These are phyloP conservation scores for Melanotaenia boesemani DNA, from an alignment of 2,797 vertebrate species.

Conservation along the genomic window DNA sequence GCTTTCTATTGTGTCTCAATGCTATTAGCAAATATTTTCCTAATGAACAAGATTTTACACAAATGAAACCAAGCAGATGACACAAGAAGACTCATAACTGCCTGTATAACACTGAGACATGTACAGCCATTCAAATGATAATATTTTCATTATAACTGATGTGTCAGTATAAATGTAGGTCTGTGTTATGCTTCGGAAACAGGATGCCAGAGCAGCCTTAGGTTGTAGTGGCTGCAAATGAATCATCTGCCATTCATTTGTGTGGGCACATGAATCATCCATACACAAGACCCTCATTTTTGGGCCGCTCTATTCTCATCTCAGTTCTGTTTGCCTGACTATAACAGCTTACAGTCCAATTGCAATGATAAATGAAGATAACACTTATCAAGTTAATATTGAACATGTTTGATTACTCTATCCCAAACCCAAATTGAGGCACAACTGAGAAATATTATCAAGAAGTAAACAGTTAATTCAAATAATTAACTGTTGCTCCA, in stretches of 20 bases:
- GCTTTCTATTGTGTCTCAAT: neutral
- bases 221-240: conserved; percentile 41
- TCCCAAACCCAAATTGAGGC: neutral
- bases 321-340: conserved; percentile 19
- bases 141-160: conserved; percentile 20
- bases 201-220: conserved; percentile 27
- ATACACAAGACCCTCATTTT: conserved; percentile 29
- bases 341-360: conserved; percentile 6
- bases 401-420: neutral
- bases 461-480: neutral
- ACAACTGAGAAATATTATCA: neutral
- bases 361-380: neutral
- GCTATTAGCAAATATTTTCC: neutral
- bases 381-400: neutral
- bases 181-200: conserved; percentile 29
- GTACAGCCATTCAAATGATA: conserved; percentile 5
- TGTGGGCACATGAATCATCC: conserved; percentile 44
- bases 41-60: neutral
- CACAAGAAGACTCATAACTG: neutral
- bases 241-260: conserved; percentile 46
- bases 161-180: conserved; percentile 28
- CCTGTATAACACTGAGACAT: neutral
- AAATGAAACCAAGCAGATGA: neutral
- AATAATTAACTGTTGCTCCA: conserved; percentile 14
- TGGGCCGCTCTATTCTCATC: conserved; percentile 22